These are phyloP conservation scores for Aporrectodea caliginosa DNA, from an alignment of 1,140 invertebrate species.

Conservation along the genomic window DNA sequence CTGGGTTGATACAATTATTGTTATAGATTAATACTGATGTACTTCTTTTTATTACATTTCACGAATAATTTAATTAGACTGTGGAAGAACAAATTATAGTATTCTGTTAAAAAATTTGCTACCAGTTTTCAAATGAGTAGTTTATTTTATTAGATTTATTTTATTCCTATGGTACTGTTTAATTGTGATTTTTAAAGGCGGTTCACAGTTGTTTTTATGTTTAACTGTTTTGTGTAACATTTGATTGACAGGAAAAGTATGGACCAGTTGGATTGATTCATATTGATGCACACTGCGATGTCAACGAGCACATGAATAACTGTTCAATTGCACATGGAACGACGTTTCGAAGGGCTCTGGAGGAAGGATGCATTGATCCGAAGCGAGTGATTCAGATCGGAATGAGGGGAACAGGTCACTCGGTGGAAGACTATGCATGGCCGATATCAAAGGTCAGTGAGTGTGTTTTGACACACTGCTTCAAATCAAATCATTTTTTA, in stretches of 20 bases:
- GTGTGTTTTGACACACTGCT: too few relatives aligned
- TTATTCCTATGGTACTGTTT: too few relatives aligned
- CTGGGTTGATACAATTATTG: too few relatives aligned
- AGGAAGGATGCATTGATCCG: constrained; percentile 53
- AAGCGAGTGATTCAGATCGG: constrained; percentile 55
- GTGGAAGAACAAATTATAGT: too few relatives aligned
- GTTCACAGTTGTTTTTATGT: not conserved
- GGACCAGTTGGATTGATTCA: constrained; percentile 54
- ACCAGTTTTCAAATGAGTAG: too few relatives aligned
- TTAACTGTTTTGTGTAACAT: not conserved
- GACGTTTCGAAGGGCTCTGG: constrained; percentile 51
- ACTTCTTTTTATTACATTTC: too few relatives aligned
- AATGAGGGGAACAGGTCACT: constrained; percentile 46
- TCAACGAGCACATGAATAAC: constrained; percentile 44
- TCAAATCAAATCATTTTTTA: too few relatives aligned
- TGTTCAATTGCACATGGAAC: constrained; percentile 54
- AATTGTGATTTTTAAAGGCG: not conserved
- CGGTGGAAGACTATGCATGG: constrained; percentile 37
- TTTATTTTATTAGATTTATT: too few relatives aligned
- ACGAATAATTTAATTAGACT: too few relatives aligned
- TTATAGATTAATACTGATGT: too few relatives aligned
- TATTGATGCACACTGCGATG: constrained; percentile 52
- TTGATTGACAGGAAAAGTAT: constrained; percentile 45
- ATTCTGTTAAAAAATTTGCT: too few relatives aligned
- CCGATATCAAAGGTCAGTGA: constrained; percentile 19